A percentile compares a stretch with the other conserved stretches of the same genome.
These are phyloP conservation scores for Cetoscarus ocellatus DNA, from an alignment of 2,797 vertebrate species.

Conservation along the genomic window DNA sequence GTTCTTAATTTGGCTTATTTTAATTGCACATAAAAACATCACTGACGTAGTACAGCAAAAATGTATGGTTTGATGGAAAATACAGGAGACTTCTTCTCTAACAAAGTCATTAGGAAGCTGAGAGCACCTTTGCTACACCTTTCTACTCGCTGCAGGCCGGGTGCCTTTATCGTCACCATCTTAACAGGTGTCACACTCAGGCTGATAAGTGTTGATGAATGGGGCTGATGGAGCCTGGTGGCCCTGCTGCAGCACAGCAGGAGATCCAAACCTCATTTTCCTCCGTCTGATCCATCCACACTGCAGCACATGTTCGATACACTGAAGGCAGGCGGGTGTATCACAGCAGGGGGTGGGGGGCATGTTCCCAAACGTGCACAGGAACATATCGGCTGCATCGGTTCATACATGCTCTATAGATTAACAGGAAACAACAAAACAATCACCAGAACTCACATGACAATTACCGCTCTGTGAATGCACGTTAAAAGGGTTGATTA, in stretches of 20 bases:
- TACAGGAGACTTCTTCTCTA: neutral
- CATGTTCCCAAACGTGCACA: neutral
- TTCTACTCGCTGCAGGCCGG: conserved; percentile 24
- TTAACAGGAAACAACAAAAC: conserved; percentile 16
- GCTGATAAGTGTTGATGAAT: conserved; percentile 34
- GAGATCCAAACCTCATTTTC: conserved; percentile 24
- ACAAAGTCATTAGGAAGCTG: neutral
- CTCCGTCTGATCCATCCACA: conserved; percentile 13
- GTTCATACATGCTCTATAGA: neutral
- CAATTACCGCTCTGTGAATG: conserved; percentile 35
- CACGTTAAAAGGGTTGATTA: conserved; percentile 54
- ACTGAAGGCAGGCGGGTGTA: neutral
- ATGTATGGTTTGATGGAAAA: too few relatives aligned
- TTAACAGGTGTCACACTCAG: conserved; percentile 31
- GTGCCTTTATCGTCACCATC: conserved; percentile 15
- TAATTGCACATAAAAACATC: too few relatives aligned
- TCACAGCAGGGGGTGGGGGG: conserved; percentile 13
- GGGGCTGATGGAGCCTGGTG: conserved; percentile 4
- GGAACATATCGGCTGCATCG: neutral
- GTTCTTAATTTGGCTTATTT: too few relatives aligned
- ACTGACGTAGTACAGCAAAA: too few relatives aligned
- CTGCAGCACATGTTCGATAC: neutral
- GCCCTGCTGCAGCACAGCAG: conserved; percentile 18
- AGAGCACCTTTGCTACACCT: neutral
- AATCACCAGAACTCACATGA: conserved; percentile 10